phyloP scores from a whole-genome alignment of 2,888 invertebrate species.

The Trachelus tabidus region DNA sequence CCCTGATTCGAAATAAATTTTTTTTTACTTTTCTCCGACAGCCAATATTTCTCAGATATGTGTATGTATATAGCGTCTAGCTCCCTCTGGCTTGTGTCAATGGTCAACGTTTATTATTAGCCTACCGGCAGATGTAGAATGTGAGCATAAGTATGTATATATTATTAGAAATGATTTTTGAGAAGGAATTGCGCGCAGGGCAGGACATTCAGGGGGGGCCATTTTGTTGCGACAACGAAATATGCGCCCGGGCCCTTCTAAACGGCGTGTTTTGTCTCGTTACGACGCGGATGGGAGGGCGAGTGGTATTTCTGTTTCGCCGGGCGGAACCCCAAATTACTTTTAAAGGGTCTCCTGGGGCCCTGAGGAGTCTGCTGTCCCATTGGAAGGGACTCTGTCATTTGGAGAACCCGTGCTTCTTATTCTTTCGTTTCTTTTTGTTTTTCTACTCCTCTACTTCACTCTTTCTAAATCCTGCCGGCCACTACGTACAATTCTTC shows the following conservation, averaged over 20 bases:
- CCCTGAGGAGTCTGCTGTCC: not conserved
- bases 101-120: not conserved
- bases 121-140: not conserved
- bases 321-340: not conserved
- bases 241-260: not conserved
- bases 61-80: not conserved
- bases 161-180: not conserved
- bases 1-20: not conserved
- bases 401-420: not conserved
- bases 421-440: not conserved
- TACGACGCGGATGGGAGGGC: not conserved
- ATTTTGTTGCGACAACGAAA: not conserved
- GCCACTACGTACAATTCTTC: not conserved
- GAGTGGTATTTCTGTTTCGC: not conserved
- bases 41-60: not conserved
- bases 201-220: not conserved
- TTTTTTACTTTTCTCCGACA: not conserved
- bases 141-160: not conserved
- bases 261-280: not conserved
- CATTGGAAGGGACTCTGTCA: not conserved
- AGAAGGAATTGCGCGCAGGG: not conserved
- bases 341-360: not conserved
- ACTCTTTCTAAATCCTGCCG: not conserved
- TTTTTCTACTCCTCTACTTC: not conserved
- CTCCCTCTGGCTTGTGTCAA: not conserved